Conservation (phyloP, 2,888 invertebrate species). For the Oegoconia quadripuncta region DNA sequence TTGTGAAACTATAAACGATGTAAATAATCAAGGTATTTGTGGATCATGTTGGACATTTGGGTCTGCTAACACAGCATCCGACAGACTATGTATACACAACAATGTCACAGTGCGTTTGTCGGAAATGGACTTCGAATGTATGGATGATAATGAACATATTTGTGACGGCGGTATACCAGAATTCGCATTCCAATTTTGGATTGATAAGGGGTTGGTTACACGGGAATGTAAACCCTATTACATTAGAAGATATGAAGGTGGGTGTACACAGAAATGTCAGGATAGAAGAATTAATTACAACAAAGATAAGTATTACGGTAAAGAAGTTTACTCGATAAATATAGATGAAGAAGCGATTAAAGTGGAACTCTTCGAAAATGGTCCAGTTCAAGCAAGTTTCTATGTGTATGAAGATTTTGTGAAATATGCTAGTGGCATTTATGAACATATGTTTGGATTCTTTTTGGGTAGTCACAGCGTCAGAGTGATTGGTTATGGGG, state of each 20-base stretch:
- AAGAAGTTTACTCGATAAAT: conserved; percentile 59
- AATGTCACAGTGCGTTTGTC: conserved; percentile 81
- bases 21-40: conserved; percentile 87
- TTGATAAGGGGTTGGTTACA: neutral
- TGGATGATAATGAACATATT: conserved; percentile 67
- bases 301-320: conserved; percentile 84
- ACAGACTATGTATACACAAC: conserved; percentile 86
- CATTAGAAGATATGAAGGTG: neutral
- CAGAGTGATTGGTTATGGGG: conserved; percentile 88
- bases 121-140: conserved; percentile 84
- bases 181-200: neutral
- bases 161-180: neutral
- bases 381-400: conserved; percentile 89
- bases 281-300: conserved; percentile 77
- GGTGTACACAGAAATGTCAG: conserved; percentile 81
- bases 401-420: conserved; percentile 75
- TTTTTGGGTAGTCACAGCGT: conserved; percentile 80
- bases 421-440: conserved; percentile 1
- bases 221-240: neutral
- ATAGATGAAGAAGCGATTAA: conserved; percentile 81
- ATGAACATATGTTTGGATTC: neutral
- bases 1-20: conserved; percentile 85
- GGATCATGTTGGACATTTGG: conserved; percentile 93
- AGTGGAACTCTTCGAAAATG: conserved; percentile 85
- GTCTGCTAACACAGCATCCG: conserved; percentile 89